These are phyloP conservation scores for Apostichopus californicus DNA, from an alignment of 35 echinoderm and acorn worm species.

Conservation along the genomic window DNA sequence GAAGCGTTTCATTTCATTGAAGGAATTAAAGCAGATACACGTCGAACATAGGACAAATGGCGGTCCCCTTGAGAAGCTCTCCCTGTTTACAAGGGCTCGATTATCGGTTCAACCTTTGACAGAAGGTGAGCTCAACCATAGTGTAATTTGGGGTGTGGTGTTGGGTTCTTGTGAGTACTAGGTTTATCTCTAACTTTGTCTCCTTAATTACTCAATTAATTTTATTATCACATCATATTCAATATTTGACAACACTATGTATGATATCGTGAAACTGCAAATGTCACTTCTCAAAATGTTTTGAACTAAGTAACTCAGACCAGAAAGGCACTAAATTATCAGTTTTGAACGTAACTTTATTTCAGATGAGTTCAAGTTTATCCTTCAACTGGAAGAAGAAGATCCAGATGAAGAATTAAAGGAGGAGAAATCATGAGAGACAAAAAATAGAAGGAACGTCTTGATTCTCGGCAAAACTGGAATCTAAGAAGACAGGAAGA, in stretches of 20 bases:
- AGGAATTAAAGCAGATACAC: conserved; percentile 52
- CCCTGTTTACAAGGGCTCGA: conserved; percentile 65
- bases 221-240: not conserved
- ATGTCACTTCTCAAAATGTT: too few species aligned
- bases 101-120: conserved; percentile 73
- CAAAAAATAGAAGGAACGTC: not conserved
- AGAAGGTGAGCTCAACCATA: conserved; percentile 37
- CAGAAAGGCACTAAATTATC: not conserved
- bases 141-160: not conserved
- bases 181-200: not conserved
- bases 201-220: not conserved
- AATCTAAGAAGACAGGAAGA: too few species aligned
- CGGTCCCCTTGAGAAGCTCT: conserved; percentile 47
- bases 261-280: not conserved
- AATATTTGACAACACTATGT: not conserved
- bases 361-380: conserved; percentile 65
- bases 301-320: not conserved
- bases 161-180: not conserved
- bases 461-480: too few species aligned
- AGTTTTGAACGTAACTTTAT: not conserved
- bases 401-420: conserved; percentile 22
- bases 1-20: conserved; percentile 57
- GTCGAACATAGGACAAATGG: conserved; percentile 42
- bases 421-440: not conserved
- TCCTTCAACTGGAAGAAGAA: conserved; percentile 48